Conservation (phyloP, 2,113 vertebrate species). For the Emydocephalus ijimae region DNA sequence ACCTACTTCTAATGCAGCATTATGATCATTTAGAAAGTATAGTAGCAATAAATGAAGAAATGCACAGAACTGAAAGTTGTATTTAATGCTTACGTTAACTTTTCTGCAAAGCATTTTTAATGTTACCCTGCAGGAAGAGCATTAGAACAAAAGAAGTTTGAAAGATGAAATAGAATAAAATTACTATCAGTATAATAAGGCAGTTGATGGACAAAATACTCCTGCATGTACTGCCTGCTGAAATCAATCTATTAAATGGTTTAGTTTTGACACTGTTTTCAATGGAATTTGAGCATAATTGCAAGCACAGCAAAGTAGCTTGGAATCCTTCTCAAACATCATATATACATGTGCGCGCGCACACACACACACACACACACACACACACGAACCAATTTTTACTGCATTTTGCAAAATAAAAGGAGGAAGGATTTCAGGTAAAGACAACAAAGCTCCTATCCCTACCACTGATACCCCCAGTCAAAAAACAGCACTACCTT, state of each 20-base stretch:
- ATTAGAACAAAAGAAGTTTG: background rate
- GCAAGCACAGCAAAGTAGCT: background rate
- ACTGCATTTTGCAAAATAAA: too few species aligned
- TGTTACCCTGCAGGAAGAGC: background rate
- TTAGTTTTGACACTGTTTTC: background rate
- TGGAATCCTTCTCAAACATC: background rate
- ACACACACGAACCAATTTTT: too few species aligned
- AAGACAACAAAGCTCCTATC: too few species aligned
- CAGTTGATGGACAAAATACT: background rate
- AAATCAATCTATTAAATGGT: background rate
- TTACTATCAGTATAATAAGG: background rate
- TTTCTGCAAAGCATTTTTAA: background rate
- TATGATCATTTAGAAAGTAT: background rate
- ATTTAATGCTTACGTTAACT: background rate
- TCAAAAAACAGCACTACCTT: too few species aligned
- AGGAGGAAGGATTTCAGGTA: too few species aligned
- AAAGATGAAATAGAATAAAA: background rate
- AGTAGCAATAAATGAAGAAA: background rate
- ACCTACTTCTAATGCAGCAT: background rate
- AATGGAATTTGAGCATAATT: background rate
- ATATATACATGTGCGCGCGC: accelerated
- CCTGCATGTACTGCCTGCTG: background rate
- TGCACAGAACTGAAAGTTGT: background rate
- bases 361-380: too few species aligned
- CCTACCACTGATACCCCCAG: too few species aligned